Conservation (phyloP, 2,888 invertebrate species). For the Drosophila borborema region DNA sequence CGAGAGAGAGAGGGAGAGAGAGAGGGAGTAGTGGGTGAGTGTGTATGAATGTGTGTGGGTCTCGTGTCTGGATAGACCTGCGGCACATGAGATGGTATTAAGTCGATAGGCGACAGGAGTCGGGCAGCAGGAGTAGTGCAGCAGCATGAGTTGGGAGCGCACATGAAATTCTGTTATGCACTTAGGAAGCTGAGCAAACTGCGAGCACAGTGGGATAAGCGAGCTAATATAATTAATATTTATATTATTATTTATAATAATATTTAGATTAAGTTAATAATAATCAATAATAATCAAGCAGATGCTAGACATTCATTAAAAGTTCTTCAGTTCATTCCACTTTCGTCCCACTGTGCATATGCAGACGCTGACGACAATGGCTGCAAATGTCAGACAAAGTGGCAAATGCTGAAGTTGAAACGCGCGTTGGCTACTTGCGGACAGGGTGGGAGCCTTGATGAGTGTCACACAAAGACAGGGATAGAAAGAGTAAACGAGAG, state of each 20-base stretch:
- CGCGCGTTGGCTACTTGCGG: conserved; percentile 13
- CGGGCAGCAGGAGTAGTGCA: conserved; percentile 3
- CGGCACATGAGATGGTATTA: conserved; percentile 38
- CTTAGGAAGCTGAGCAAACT: conserved; percentile 3
- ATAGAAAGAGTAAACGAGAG: neutral
- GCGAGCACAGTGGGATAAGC: conserved; percentile 18
- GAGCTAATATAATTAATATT: neutral
- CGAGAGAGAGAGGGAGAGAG: conserved; percentile 14
- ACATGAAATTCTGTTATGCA: conserved; percentile 22
- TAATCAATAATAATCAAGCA: no score
- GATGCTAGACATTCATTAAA: neutral
- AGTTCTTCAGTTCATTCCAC: neutral
- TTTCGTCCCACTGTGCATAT: conserved; percentile 28
- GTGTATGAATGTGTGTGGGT: neutral
- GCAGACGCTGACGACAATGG: conserved; percentile 34
- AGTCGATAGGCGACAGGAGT: conserved; percentile 44
- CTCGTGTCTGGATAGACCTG: conserved; percentile 21
- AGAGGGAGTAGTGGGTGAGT: neutral
- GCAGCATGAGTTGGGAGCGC: conserved; percentile 14
- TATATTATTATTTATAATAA: no score
- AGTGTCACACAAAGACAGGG: neutral
- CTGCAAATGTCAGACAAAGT: conserved; percentile 34
- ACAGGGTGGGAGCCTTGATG: conserved; percentile 5
- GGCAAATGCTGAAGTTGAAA: conserved; percentile 22
- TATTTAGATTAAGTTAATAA: no score